Evolutionary conservation across 2,113 vertebrate species (phyloP).

Genomic region (Amphiprion percula): DNA sequence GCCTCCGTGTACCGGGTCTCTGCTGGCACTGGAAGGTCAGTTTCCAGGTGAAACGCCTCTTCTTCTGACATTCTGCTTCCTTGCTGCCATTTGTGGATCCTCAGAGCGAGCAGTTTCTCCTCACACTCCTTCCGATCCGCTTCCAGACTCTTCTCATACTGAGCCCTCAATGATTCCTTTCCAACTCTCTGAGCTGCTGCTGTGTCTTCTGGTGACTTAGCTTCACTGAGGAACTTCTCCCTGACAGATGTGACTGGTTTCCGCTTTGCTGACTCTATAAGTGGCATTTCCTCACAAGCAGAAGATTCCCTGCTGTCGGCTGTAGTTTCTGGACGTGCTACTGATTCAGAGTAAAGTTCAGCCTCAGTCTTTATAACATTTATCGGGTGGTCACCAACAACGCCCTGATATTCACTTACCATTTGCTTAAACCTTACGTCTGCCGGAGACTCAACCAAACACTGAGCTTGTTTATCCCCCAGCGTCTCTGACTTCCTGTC

Average conservation of each 20-base stretch:
- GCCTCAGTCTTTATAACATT: conserved; percentile 18
- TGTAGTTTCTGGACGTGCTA: conserved; percentile 20
- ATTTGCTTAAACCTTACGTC: conserved; percentile 49
- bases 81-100: conserved; percentile 82
- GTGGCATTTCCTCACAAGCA: conserved; percentile 25
- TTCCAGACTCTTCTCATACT: conserved; percentile 77
- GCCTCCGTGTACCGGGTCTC: conserved; percentile 50
- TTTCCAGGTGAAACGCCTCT: conserved; percentile 54
- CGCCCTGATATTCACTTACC: conserved; percentile 29
- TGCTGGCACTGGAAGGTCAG: conserved; percentile 35
- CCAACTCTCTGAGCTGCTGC: conserved; percentile 19
- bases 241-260: conserved; percentile 54
- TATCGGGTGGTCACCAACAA: conserved; percentile 31
- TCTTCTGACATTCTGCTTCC: conserved; percentile 68
- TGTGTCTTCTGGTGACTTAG: not conserved
- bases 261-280: conserved; percentile 59
- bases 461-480: conserved; percentile 18
- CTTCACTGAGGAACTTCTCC: conserved; percentile 62
- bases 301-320: conserved; percentile 33
- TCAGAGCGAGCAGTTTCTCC: conserved; percentile 77
- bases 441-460: conserved; percentile 37
- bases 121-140: conserved; percentile 76
- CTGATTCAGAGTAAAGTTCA: conserved; percentile 47
- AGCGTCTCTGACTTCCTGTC: conserved; percentile 32
- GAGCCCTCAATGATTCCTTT: conserved; percentile 60